phyloP scores from a whole-genome alignment of 2,797 vertebrate genomes.

The Brachyrhaphis roseni region DNA sequence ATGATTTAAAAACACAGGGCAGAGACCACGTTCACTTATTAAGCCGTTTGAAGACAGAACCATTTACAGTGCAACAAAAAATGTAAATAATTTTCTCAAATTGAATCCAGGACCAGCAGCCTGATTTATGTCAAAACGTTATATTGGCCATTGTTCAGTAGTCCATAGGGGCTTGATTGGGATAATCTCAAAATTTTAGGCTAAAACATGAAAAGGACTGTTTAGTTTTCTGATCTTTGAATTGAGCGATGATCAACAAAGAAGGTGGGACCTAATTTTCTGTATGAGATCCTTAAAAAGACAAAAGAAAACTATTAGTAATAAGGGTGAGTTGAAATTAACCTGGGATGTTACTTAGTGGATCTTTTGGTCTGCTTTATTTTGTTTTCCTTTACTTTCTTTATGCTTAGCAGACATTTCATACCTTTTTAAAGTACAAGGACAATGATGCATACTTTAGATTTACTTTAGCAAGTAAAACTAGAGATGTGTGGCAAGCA shows the following conservation, averaged over 20 bases:
- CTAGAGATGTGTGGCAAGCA: no score
- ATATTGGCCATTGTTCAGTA: slow-evolving; percentile 29
- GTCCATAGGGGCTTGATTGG: slow-evolving; percentile 9
- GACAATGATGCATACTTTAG: background rate
- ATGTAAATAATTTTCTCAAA: background rate
- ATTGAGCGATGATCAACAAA: slow-evolving; percentile 43
- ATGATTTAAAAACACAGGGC: background rate
- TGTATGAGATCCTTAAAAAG: slow-evolving; percentile 26
- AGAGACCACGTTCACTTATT: background rate
- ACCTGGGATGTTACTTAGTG: background rate
- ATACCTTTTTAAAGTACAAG: background rate
- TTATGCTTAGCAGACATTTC: background rate
- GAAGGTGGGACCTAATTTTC: background rate
- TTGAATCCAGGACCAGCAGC: background rate
- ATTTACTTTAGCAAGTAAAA: background rate
- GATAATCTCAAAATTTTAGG: slow-evolving; percentile 23
- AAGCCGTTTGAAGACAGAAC: background rate
- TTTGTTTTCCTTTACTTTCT: background rate
- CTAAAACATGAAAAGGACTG: background rate
- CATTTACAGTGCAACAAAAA: slow-evolving; percentile 14
- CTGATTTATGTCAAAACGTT: slow-evolving; percentile 16
- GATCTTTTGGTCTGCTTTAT: background rate
- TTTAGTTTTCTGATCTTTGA: slow-evolving; percentile 3
- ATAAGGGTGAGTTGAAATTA: background rate
- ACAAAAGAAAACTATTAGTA: slow-evolving; percentile 29